These are phyloP conservation scores for Drosophila paranaensis DNA, from an alignment of 2,888 invertebrate genomes.

Conservation along the genomic window DNA sequence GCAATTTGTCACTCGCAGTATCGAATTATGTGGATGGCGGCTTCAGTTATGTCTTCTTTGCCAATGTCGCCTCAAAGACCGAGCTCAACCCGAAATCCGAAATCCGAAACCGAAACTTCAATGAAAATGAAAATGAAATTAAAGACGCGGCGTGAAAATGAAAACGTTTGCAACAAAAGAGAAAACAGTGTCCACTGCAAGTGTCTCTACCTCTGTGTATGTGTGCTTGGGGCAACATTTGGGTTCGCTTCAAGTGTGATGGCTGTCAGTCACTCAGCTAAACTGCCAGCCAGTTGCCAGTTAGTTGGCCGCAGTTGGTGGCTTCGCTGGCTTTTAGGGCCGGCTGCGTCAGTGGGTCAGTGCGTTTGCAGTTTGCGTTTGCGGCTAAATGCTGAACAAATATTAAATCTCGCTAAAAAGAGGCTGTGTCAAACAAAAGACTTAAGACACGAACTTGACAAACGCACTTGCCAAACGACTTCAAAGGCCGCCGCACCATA, in stretches of 20 bases:
- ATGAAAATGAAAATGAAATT: constrained; percentile 74
- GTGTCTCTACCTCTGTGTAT: constrained; percentile 37
- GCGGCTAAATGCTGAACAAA: constrained; percentile 26
- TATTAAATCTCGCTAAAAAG: constrained; percentile 20
- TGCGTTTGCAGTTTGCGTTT: constrained; percentile 26
- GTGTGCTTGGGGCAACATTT: constrained; percentile 32
- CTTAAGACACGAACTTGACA: constrained; percentile 66
- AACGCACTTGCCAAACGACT: constrained; percentile 66
- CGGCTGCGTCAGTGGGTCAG: constrained; percentile 63
- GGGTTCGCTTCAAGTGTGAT: constrained; percentile 44
- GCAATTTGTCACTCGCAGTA: constrained; percentile 66
- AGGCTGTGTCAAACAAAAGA: constrained; percentile 55
- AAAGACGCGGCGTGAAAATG: constrained; percentile 62
- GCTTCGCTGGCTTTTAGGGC: constrained; percentile 43
- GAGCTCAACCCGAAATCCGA: constrained; percentile 41
- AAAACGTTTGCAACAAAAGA: constrained; percentile 67
- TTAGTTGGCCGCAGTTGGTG: constrained; percentile 16
- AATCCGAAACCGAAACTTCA: constrained; percentile 40
- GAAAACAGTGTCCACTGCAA: constrained; percentile 43
- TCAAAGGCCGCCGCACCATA: constrained; percentile 58
- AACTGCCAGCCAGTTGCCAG: neutral
- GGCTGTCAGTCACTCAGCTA: constrained; percentile 61
- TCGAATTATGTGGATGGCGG: constrained; percentile 25
- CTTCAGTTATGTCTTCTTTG: constrained; percentile 15
- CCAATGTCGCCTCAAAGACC: constrained; percentile 21